phyloP scores from a whole-genome alignment of 2,797 vertebrate genomes.

The Sebastes trivittatus region DNA sequence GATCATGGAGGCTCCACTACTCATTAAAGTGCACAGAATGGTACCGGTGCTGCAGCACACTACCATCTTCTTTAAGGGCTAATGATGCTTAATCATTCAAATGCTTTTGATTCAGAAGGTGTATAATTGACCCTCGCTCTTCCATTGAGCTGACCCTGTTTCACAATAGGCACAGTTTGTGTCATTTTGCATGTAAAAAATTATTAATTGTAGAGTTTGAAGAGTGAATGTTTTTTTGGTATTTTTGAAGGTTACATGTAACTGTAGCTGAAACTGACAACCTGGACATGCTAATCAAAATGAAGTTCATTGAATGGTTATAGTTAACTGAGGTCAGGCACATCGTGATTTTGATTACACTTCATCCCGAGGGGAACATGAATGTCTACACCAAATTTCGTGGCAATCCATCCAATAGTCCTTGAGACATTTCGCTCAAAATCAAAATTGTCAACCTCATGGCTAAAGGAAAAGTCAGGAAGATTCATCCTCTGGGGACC shows the following conservation, averaged over 20 bases:
- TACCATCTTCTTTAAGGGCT: conserved; percentile 18
- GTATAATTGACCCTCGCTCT: conserved; percentile 25
- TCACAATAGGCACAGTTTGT: neutral
- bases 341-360: neutral
- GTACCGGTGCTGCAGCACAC: conserved; percentile 45
- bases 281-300: neutral
- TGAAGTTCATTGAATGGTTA: neutral
- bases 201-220: neutral
- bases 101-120: conserved; percentile 9
- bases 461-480: neutral
- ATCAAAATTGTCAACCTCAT: neutral
- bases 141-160: neutral
- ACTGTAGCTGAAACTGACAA: neutral
- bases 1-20: conserved; percentile 81
- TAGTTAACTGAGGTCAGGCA: neutral
- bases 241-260: neutral
- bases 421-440: neutral
- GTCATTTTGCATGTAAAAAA: conserved; percentile 5
- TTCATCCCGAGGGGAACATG: neutral
- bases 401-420: neutral
- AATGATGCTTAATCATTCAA: conserved; percentile 29
- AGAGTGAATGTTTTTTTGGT: no score
- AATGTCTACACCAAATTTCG: neutral
- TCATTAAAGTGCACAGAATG: conserved; percentile 81
- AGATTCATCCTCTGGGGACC: neutral